Conservation (phyloP, 1,140 invertebrate species). For the Lamellibrachia luymesi region DNA sequence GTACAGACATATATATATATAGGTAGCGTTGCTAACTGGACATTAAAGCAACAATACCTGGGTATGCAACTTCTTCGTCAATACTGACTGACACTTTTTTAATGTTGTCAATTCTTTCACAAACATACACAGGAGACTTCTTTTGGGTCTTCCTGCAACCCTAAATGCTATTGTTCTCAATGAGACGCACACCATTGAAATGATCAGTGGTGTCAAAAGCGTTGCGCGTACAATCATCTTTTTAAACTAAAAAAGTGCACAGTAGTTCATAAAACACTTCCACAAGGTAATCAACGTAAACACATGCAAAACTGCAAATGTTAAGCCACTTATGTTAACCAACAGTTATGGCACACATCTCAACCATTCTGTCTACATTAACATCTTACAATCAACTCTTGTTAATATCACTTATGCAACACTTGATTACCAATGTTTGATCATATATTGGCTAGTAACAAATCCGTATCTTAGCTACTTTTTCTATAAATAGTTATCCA, state of each 20-base stretch:
- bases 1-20: neutral
- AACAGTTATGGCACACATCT: too few relatives aligned
- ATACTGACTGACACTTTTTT: neutral
- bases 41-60: neutral
- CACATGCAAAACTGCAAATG: neutral
- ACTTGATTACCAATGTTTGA: neutral
- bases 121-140: neutral
- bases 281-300: too few relatives aligned
- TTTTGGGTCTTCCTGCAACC: neutral
- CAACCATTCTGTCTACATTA: neutral
- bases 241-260: too few relatives aligned
- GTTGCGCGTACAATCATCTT: neutral
- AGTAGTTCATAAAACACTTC: too few relatives aligned
- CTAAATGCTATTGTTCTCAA: neutral
- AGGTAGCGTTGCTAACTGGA: neutral
- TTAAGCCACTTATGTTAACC: neutral
- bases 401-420: neutral
- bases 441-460: neutral
- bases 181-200: neutral
- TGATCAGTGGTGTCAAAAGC: neutral
- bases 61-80: neutral
- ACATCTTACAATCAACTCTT: neutral
- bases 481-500: neutral
- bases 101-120: neutral
- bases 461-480: neutral